These are phyloP conservation scores for Nansenia antarctica DNA, from an alignment of 2,113 vertebrate species.

Conservation along the genomic window DNA sequence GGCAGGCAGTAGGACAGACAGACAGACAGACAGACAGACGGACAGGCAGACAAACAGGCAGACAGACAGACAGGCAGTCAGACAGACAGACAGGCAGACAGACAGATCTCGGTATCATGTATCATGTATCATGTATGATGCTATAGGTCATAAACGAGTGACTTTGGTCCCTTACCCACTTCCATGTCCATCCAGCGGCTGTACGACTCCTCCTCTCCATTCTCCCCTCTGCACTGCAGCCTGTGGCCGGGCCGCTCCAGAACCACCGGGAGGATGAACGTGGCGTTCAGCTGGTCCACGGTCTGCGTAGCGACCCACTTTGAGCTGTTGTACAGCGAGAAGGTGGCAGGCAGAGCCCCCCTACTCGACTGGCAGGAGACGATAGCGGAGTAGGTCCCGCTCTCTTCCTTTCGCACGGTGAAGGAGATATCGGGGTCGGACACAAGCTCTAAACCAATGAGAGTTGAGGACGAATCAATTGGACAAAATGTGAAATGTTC, in stretches of 20 bases:
- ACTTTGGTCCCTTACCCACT: too few species aligned
- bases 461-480: background rate
- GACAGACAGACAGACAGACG: conserved; percentile 16
- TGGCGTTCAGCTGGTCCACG: background rate
- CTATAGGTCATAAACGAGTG: too few species aligned
- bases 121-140: too few species aligned
- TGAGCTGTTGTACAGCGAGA: conserved; percentile 49
- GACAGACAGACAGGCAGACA: too few species aligned
- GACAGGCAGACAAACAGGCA: too few species aligned
- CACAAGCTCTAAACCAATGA: conserved; percentile 54
- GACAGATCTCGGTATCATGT: too few species aligned
- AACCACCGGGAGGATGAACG: conserved; percentile 52
- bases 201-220: background rate
- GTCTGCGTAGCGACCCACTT: background rate
- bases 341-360: conserved; percentile 56
- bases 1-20: too few species aligned
- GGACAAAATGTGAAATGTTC: background rate
- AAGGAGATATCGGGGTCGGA: conserved; percentile 60
- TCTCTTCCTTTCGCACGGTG: conserved; percentile 38
- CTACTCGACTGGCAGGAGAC: conserved; percentile 52
- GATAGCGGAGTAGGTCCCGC: conserved; percentile 16
- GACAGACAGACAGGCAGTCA: too few species aligned
- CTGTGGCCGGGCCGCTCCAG: conserved; percentile 24
- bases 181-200: conserved; percentile 41
- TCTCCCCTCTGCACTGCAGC: conserved; percentile 57